Evolutionary conservation across 2,797 vertebrate genomes (phyloP).

Genomic region (Macropus fuliginosus): DNA sequence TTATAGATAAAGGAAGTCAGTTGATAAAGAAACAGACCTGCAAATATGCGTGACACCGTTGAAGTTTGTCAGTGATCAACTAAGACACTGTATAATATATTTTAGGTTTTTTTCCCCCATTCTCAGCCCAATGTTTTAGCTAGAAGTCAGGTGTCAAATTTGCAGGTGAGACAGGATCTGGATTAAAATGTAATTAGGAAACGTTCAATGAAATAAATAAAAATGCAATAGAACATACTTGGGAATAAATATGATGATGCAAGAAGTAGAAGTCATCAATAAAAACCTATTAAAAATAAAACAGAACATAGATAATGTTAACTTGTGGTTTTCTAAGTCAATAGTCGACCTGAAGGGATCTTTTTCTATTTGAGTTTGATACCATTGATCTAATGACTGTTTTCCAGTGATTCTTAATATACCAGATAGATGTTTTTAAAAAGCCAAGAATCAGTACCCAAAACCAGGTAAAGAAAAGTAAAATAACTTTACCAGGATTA

Average conservation of each 20-base stretch:
- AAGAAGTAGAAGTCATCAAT: neutral
- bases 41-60: neutral
- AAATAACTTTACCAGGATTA: neutral
- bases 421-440: neutral
- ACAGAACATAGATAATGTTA: neutral
- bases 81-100: neutral
- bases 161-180: neutral
- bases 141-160: neutral
- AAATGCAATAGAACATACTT: neutral
- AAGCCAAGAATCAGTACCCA: neutral
- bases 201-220: neutral
- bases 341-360: neutral
- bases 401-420: neutral
- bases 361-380: neutral
- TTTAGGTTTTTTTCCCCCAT: neutral
- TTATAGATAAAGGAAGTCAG: neutral
- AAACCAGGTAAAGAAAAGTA: neutral
- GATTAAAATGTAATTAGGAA: neutral
- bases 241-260: neutral
- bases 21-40: neutral
- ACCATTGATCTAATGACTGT: neutral
- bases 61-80: neutral
- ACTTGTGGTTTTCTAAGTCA: neutral
- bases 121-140: neutral
- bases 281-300: neutral